phyloP scores from a whole-genome alignment of 1,140 invertebrate species.

The Leptestheria dahalacensis region DNA sequence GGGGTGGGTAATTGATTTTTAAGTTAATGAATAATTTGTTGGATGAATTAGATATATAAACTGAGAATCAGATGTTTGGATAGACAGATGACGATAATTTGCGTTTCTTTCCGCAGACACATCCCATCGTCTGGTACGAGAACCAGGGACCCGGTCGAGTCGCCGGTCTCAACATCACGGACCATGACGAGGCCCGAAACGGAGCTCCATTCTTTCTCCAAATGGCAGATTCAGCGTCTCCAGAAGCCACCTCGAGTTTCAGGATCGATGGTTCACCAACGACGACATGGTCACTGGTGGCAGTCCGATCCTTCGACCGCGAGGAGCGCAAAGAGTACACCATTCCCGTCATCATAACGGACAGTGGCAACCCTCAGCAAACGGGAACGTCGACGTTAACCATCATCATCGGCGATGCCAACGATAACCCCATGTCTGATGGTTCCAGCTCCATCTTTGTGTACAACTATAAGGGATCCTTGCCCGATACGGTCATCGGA shows the following conservation, averaged over 20 bases:
- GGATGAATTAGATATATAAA: no score
- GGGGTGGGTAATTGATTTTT: no score
- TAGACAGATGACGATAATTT: no score
- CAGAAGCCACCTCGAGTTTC: slow-evolving; percentile 55
- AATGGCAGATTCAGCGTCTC: slow-evolving; percentile 46
- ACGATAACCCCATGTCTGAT: slow-evolving; percentile 69
- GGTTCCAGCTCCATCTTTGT: slow-evolving; percentile 77
- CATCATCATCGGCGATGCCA: slow-evolving; percentile 77
- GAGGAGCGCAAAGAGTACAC: slow-evolving; percentile 73
- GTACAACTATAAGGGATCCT: slow-evolving; percentile 70
- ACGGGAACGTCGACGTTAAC: slow-evolving; percentile 59
- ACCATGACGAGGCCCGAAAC: slow-evolving; percentile 59
- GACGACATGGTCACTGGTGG: slow-evolving; percentile 1
- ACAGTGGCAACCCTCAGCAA: slow-evolving; percentile 52
- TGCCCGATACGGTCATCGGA: slow-evolving; percentile 62
- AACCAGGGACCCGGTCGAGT: slow-evolving; percentile 47
- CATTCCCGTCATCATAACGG: slow-evolving; percentile 72
- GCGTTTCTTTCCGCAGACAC: no score
- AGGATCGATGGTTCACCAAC: slow-evolving; percentile 31
- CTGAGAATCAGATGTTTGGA: no score
- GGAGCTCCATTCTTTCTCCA: slow-evolving; percentile 62
- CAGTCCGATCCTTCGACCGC: slow-evolving; percentile 54
- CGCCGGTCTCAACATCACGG: slow-evolving; percentile 52
- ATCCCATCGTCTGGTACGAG: slow-evolving; percentile 62
- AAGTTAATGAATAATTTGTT: no score